phyloP scores from a whole-genome alignment of 1,140 invertebrate genomes.

The Hestina assimilis region DNA sequence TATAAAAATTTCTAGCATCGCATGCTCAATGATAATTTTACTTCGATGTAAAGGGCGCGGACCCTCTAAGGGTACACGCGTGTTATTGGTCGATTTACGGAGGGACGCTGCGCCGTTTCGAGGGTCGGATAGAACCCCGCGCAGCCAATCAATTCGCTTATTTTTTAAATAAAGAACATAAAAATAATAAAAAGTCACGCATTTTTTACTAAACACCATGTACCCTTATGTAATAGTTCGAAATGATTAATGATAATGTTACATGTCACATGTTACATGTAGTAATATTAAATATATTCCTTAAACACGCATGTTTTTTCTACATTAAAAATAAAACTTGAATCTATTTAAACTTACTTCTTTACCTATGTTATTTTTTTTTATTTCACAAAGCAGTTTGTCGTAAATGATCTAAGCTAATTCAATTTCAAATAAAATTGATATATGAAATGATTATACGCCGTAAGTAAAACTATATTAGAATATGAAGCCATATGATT shows the following conservation, averaged over 20 bases:
- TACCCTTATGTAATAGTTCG: slow-evolving; percentile 47
- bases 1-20: slow-evolving; percentile 18
- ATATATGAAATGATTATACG: too few relatives aligned
- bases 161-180: slow-evolving; percentile 73
- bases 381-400: too few relatives aligned
- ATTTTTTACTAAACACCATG: slow-evolving; percentile 44
- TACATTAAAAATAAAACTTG: too few relatives aligned
- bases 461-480: too few relatives aligned
- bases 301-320: neutral
- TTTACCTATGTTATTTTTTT: too few relatives aligned
- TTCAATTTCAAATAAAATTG: too few relatives aligned
- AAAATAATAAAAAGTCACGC: slow-evolving; percentile 59
- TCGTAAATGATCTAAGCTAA: too few relatives aligned
- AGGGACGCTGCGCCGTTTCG: slow-evolving; percentile 57
- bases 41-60: slow-evolving; percentile 50
- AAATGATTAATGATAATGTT: slow-evolving; percentile 8
- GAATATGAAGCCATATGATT: too few relatives aligned
- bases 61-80: slow-evolving; percentile 42
- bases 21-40: slow-evolving; percentile 14
- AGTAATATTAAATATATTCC: neutral
- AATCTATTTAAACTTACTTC: too few relatives aligned
- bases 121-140: slow-evolving; percentile 43
- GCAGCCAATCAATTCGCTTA: slow-evolving; percentile 73
- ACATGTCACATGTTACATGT: neutral
- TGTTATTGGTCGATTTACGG: slow-evolving; percentile 50